Evolutionary conservation across 2,888 invertebrate genomes (phyloP).

Genomic region (Tineola bisselliella): DNA sequence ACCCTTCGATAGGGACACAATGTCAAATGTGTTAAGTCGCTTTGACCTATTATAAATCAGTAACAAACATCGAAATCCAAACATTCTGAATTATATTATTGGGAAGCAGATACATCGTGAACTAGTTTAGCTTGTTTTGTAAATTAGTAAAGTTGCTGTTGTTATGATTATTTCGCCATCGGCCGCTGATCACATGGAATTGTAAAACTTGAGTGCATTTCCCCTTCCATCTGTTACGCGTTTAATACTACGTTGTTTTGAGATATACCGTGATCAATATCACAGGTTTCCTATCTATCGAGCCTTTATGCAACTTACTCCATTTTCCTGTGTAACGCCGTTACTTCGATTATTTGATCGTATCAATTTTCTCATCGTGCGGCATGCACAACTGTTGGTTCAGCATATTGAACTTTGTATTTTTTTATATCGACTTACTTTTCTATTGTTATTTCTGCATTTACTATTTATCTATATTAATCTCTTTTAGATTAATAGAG

Average conservation of each 20-base stretch:
- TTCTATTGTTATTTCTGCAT: not conserved
- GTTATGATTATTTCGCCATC: not conserved
- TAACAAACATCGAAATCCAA: too few species aligned
- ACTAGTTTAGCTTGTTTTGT: too few species aligned
- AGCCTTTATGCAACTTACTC: slow-evolving; percentile 10
- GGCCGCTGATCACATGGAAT: slow-evolving; percentile 5
- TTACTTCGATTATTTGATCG: slow-evolving; percentile 6
- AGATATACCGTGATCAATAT: slow-evolving; percentile 19
- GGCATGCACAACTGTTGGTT: not conserved
- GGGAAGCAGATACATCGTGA: too few species aligned
- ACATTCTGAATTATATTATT: too few species aligned
- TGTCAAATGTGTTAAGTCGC: too few species aligned
- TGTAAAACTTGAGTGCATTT: slow-evolving; percentile 13
- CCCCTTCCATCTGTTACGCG: slow-evolving; percentile 19
- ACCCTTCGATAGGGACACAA: too few species aligned
- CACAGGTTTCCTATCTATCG: slow-evolving; percentile 13
- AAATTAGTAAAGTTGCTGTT: not conserved
- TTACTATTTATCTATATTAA: not conserved
- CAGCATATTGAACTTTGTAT: not conserved
- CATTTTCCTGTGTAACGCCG: slow-evolving; percentile 10
- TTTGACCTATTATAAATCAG: too few species aligned
- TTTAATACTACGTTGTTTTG: slow-evolving; percentile 19
- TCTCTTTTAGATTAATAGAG: not conserved
- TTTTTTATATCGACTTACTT: not conserved
- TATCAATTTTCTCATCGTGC: slow-evolving; percentile 8